phyloP scores from a whole-genome alignment of 1,140 invertebrate genomes.

The Drosophila hydei region DNA sequence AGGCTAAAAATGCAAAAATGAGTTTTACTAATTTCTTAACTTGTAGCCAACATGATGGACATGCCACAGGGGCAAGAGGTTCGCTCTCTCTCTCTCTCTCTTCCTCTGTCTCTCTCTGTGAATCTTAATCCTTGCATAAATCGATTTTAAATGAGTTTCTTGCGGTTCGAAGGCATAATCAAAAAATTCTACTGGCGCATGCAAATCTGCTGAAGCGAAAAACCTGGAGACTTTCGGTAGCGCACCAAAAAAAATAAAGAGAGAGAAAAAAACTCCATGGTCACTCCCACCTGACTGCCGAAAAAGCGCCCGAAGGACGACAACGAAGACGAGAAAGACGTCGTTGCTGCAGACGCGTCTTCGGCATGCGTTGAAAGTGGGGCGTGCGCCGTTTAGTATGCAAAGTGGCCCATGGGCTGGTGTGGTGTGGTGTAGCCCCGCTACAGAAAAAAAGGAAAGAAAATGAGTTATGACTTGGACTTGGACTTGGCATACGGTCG shows the following conservation, averaged over 20 bases:
- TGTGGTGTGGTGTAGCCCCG: constrained; percentile 15
- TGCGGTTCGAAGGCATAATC: constrained; percentile 51
- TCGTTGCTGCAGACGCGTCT: constrained; percentile 12
- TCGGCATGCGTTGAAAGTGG: constrained; percentile 76
- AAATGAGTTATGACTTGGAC: constrained; percentile 83
- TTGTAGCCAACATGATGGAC: constrained; percentile 70
- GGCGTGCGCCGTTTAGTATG: constrained; percentile 82
- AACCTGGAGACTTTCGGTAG: constrained; percentile 46
- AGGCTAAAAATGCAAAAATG: constrained; percentile 84
- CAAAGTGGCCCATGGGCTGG: constrained; percentile 68
- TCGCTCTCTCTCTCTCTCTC: background rate
- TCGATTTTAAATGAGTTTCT: constrained; percentile 84
- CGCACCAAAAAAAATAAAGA: constrained; percentile 46
- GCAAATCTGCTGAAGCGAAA: constrained; percentile 37
- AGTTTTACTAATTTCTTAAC: constrained; percentile 84
- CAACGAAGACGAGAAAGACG: background rate
- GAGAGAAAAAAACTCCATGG: constrained; percentile 25
- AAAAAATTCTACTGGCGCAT: constrained; percentile 55
- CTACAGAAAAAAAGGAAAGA: background rate
- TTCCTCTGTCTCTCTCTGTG: constrained; percentile 40
- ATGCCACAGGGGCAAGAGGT: constrained; percentile 31
- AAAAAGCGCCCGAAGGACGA: constrained; percentile 75
- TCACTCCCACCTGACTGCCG: constrained; percentile 76
- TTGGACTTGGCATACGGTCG: constrained; percentile 29
- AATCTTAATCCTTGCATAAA: constrained; percentile 82